Evolutionary conservation across 2,797 vertebrate genomes (phyloP).

Genomic region (Hoplostethus atlanticus): DNA sequence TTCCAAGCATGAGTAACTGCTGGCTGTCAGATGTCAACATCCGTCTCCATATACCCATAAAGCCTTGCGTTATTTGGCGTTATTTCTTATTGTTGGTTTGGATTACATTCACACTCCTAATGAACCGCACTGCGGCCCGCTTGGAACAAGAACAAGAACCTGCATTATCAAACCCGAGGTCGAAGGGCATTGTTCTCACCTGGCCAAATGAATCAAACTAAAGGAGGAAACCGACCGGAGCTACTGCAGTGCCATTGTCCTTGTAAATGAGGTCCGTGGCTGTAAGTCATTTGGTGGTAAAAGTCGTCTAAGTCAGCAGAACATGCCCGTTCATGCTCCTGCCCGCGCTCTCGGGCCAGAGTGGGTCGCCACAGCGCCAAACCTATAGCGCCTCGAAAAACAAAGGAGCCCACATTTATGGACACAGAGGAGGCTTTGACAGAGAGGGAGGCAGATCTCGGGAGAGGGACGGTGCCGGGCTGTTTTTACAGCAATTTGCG

Average conservation of each 20-base stretch:
- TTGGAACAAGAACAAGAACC: no score
- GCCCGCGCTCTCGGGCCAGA: conserved; percentile 16
- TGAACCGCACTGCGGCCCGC: no score
- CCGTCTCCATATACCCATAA: no score
- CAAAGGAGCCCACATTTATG: conserved; percentile 71
- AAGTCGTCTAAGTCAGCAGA: conserved; percentile 12
- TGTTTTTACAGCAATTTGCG: conserved; percentile 79
- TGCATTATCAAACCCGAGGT: no score
- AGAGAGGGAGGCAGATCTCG: conserved; percentile 52
- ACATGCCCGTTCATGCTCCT: conserved; percentile 52
- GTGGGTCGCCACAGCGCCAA: not conserved
- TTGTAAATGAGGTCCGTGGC: not conserved
- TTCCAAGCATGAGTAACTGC: no score
- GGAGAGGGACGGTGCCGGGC: conserved; percentile 51
- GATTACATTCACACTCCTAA: no score
- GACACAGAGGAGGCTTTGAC: conserved; percentile 75
- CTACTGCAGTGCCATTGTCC: not conserved
- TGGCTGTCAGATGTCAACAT: no score
- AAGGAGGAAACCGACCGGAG: no score
- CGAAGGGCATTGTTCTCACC: no score
- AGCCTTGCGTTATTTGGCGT: no score
- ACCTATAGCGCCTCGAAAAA: conserved; percentile 36
- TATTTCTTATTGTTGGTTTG: no score
- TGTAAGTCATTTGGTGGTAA: conserved; percentile 13
- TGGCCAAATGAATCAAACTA: no score